Base-by-base conservation (phyloP, 1,140 invertebrate species). In the Mycetomoellerius zeteki region DNA sequence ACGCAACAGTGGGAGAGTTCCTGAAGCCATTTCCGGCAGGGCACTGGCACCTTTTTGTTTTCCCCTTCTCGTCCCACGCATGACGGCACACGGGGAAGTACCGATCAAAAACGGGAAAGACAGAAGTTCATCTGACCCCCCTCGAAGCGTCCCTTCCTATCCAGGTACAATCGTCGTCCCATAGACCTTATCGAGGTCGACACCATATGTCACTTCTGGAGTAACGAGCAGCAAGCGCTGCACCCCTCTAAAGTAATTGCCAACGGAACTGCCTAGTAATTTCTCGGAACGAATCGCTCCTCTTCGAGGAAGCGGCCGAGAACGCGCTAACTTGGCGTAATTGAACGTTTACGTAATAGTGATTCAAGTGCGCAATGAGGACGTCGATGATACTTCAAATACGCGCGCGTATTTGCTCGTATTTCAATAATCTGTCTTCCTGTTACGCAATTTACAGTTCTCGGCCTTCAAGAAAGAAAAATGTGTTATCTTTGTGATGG, bases 21-120 rank as follows among this genome's bases (percentile, higher is more conserved):
- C 91, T 91, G 92, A 92, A 93, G 92, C 91, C 94, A 95, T 93
- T 95, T 95, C 94, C 94, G 94, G 95, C 90, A 85, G 89, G 76
- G 69, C 56, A 82, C 78, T 69, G 89, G 82, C 92, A 94, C 92
- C 93, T 93, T 93, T 93, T 93, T 92, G 90, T 93, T 90, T 88
- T 43, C 71, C 52, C 54, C 81, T 67, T 90, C 64, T 73, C 77
- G 71, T 90, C 78, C 86, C 92, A 95, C 94, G 94, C 94, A 94
- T 94, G 92, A 87, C 89, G 86, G 92, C 92, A 78, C 91, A 92
- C 78, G 84, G 90, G 93, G 91, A 94, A 93, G 92, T 93, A 86
- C 67, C 88, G 88, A 92, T 89, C 78, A 90, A 92, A 92, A 80
- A 50, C 90, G 50, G 88, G 85, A 93, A 90, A 90, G 62, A 89